Evolutionary conservation across 1,140 invertebrate genomes (phyloP), one percentile per base, ranked within the genome.

Genomic region (Drosophila mojavensis): DNA sequence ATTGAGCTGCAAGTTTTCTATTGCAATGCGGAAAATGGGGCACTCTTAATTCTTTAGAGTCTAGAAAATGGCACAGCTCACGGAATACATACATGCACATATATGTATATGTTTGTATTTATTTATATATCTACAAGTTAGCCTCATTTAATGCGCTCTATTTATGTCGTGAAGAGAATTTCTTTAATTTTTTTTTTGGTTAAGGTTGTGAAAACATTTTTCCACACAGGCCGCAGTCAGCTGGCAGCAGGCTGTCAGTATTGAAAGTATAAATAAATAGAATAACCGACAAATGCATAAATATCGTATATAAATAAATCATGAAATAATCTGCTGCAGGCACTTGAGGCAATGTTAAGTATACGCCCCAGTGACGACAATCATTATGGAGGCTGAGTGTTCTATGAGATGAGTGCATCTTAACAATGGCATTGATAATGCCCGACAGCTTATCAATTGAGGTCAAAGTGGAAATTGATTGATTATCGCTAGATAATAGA

Each of bases 231-330:
- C 39, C 15, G 45, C 15, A 30, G 28, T 17, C 28, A 39, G 43
- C 43, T 9, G 43, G 41, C 28, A 6, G 78, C 59, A 43, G 58
- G 47, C 60, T 66, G 80, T 64, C 59, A 61, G 47, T 48, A 41
- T 36, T 70, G 62, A 43, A 65, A 62, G 72, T 74, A 79, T 77
- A 88, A 83, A 86, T 88, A 86, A 82, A 86, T 75, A 79, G 30
- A 5, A 53, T 47, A 65, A 30, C 47, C 13, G 65, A 71, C 67
- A 76, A 72, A 68, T 64, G 45, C 68, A 88, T 75, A 72, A 79
- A 76, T 76, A 24, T 24, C 20, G 20, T 24, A 79, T 79, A 78
- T 33, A 55, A 60, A 79, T 79, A 79, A 76, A 79, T 71, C 73
- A 76, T 79, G 56, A 56, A 69, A 62, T 75, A 78, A 78, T 63